A percentile compares a stretch with the other conserved stretches of the same genome.
Conservation (phyloP, 2,797 vertebrate genomes). For the Sylvia borin region DNA sequence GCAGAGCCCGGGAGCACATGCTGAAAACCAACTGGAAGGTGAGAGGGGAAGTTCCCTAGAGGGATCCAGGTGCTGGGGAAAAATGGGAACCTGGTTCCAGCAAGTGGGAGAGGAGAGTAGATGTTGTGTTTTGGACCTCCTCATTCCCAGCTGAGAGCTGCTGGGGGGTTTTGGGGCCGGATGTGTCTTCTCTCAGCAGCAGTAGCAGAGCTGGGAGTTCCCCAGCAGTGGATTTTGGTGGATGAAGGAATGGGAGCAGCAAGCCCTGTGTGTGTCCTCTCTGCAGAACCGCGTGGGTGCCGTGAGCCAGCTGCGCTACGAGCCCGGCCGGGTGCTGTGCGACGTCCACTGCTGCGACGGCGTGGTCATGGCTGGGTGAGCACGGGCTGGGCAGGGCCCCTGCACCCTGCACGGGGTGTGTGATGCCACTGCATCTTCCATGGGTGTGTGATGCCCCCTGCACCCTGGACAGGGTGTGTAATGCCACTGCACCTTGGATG, state of each 20-base stretch:
- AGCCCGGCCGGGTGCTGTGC: slow-evolving; percentile 89
- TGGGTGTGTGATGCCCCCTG: no score
- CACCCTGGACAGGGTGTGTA: rapidly evolving
- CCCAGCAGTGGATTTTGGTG: neutral
- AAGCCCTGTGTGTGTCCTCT: neutral
- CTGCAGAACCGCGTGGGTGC: slow-evolving; percentile 89
- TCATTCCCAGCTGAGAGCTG: neutral
- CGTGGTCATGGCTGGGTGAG: slow-evolving; percentile 92
- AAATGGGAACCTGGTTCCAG: neutral
- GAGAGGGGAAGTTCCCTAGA: neutral
- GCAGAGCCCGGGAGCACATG: slow-evolving; percentile 80
- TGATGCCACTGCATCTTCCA: no score
- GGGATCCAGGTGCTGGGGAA: neutral
- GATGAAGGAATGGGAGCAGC: rapidly evolving
- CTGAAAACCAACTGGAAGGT: slow-evolving; percentile 97
- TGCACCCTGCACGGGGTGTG: neutral
- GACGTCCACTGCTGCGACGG: slow-evolving; percentile 87
- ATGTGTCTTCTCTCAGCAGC: neutral
- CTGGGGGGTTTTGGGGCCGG: neutral
- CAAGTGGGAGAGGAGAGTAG: neutral
- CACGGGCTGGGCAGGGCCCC: neutral
- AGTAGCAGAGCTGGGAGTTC: neutral
- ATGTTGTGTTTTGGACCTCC: neutral
- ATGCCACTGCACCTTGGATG: neutral
- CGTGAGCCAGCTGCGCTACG: slow-evolving; percentile 90